These are phyloP conservation scores for Drosophila borealis DNA, from an alignment of 2,888 invertebrate genomes.

Conservation along the genomic window DNA sequence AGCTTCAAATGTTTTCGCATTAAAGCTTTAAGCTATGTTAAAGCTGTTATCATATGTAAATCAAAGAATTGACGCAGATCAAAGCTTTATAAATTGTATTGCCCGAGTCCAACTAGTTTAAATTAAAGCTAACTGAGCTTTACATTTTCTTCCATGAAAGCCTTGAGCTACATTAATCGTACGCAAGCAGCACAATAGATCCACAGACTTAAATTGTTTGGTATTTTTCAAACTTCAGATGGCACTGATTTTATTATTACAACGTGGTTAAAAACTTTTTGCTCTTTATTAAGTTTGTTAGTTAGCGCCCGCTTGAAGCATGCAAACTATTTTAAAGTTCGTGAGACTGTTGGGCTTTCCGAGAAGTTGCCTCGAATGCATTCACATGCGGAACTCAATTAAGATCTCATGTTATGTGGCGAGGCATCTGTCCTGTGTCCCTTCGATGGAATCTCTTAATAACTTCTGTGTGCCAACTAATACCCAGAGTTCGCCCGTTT, in stretches of 20 bases:
- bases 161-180: no score
- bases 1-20: background rate
- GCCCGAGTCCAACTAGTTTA: background rate
- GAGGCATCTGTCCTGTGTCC: background rate
- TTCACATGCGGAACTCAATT: conserved; percentile 12
- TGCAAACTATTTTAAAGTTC: background rate
- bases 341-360: background rate
- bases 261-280: background rate
- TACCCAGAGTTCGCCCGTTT: no score
- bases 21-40: background rate
- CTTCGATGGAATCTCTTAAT: background rate
- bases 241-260: background rate
- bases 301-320: background rate
- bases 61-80: no score
- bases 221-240: background rate
- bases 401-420: background rate
- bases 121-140: background rate
- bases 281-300: conserved; percentile 1
- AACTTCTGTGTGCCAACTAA: background rate
- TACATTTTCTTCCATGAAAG: background rate
- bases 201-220: background rate
- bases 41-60: background rate
- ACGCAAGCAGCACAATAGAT: no score
- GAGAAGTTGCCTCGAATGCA: conserved; percentile 2
- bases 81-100: no score